phyloP scores from a whole-genome alignment of 2,888 invertebrate genomes.

The Tachina lurida region DNA sequence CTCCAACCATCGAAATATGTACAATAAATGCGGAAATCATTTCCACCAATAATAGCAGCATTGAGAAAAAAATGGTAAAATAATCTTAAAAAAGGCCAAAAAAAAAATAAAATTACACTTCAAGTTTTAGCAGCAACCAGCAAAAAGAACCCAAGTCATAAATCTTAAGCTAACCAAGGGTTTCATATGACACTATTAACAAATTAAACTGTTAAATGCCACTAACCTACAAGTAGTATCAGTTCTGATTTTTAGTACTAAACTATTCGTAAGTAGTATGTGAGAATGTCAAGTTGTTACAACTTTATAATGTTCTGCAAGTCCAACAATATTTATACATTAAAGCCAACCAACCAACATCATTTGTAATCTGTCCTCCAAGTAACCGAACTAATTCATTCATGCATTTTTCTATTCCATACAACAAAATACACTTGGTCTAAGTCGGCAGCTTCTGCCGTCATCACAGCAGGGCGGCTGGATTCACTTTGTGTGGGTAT shows the following conservation, averaged over 20 bases:
- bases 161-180: conserved; percentile 70
- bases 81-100: neutral
- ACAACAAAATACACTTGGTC: conserved; percentile 25
- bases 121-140: neutral
- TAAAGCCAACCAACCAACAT: conserved; percentile 60
- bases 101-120: neutral
- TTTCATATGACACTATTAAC: conserved; percentile 82
- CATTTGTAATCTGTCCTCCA: conserved; percentile 70
- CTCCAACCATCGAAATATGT: neutral
- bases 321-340: conserved; percentile 25
- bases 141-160: conserved; percentile 40
- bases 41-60: conserved; percentile 17
- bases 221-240: conserved; percentile 41
- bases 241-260: neutral
- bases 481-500: conserved; percentile 48
- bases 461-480: conserved; percentile 68
- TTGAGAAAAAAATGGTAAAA: neutral
- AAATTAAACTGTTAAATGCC: conserved; percentile 80
- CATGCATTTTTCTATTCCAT: conserved; percentile 39
- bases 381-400: conserved; percentile 55
- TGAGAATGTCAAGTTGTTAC: conserved; percentile 62
- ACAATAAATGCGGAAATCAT: conserved; percentile 2
- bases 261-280: neutral
- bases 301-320: conserved; percentile 64
- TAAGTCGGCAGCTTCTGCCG: conserved; percentile 46